phyloP scores from a whole-genome alignment of 64 coral and sea anemone genomes.

The Montipora cactus region DNA sequence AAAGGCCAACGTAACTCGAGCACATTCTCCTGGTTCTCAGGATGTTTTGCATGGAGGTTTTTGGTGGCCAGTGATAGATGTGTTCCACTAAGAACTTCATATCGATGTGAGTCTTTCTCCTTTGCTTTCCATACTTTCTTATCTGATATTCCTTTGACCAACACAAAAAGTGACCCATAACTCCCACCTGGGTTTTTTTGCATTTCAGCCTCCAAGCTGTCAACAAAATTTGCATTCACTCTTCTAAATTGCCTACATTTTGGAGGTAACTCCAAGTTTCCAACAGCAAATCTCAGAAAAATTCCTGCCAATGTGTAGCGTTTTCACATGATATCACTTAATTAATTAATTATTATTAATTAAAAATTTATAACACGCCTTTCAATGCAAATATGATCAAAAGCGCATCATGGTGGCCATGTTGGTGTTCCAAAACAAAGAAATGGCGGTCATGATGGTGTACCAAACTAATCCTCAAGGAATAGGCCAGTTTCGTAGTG shows the following conservation, averaged over 20 bases:
- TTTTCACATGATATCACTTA: too few species aligned
- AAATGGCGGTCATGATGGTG: too few species aligned
- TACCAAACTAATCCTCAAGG: too few species aligned
- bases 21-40: slow-evolving; percentile 21
- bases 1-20: not conserved
- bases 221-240: not conserved
- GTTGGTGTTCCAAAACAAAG: too few species aligned
- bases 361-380: too few species aligned
- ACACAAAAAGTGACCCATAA: slow-evolving; percentile 12
- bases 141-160: not conserved
- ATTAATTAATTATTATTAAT: too few species aligned
- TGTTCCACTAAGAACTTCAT: slow-evolving; percentile 11
- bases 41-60: slow-evolving; percentile 1
- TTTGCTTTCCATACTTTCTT: not conserved
- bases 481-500: too few species aligned
- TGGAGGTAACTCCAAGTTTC: not conserved
- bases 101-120: not conserved
- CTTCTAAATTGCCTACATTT: not conserved
- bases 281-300: not conserved
- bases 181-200: slow-evolving; percentile 9
- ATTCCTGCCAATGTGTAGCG: not conserved
- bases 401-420: too few species aligned
- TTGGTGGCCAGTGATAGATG: slow-evolving; percentile 5
- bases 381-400: too few species aligned
- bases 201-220: not conserved